phyloP scores from a whole-genome alignment of 2,888 invertebrate species.

The Argyresthia goedartella region DNA sequence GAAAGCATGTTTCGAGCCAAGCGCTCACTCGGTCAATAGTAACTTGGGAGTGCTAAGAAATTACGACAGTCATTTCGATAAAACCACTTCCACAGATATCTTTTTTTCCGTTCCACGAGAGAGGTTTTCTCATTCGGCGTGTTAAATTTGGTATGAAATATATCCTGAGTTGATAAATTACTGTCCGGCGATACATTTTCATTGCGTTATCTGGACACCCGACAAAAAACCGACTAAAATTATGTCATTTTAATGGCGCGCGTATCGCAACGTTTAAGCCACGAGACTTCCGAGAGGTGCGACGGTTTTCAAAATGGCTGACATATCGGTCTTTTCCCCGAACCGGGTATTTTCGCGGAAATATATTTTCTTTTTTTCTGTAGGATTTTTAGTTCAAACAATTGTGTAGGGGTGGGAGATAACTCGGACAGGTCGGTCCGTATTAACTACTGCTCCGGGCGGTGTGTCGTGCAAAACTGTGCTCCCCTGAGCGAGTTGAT shows the following conservation, averaged over 20 bases:
- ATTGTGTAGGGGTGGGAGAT: constrained; percentile 19
- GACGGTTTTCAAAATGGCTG: constrained; percentile 35
- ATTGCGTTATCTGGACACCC: neutral
- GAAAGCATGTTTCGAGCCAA: too few species aligned
- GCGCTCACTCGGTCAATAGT: too few species aligned
- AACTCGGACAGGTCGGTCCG: constrained; percentile 25
- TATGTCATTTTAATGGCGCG: neutral
- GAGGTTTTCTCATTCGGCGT: too few species aligned
- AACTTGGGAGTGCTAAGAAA: too few species aligned
- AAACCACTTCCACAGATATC: too few species aligned
- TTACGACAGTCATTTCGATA: too few species aligned
- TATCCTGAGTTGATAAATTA: too few species aligned
- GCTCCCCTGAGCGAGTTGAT: constrained; percentile 1
- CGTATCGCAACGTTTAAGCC: neutral
- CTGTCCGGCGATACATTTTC: neutral
- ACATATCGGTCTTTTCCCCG: constrained; percentile 31
- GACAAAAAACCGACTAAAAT: neutral
- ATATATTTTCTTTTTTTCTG: constrained; percentile 11
- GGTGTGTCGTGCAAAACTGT: constrained; percentile 23
- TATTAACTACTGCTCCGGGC: constrained; percentile 30
- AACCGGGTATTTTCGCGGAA: constrained; percentile 14
- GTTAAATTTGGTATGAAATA: too few species aligned
- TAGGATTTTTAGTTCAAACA: constrained; percentile 26
- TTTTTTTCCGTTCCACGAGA: too few species aligned
- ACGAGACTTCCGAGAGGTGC: constrained; percentile 1